These are phyloP conservation scores for Lagria hirta DNA, from an alignment of 2,888 invertebrate genomes.

Conservation along the genomic window DNA sequence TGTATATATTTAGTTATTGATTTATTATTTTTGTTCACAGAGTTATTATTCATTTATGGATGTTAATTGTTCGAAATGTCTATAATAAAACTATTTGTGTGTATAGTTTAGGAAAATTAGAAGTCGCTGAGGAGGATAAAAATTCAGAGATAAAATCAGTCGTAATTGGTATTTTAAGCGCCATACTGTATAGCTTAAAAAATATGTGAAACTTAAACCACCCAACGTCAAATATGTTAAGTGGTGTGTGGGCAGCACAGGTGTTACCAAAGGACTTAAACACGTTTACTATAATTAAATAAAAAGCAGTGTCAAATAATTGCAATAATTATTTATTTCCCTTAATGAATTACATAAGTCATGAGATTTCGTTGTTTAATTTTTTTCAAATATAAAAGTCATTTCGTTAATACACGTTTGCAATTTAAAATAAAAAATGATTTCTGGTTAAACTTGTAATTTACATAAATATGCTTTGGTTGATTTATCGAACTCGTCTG, in stretches of 20 bases:
- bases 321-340: conserved; percentile 28
- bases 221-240: conserved; percentile 33
- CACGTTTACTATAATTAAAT: conserved; percentile 32
- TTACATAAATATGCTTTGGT: conserved; percentile 16
- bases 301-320: conserved; percentile 27
- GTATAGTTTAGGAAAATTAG: too few relatives aligned
- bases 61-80: too few relatives aligned
- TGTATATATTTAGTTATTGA: too few relatives aligned
- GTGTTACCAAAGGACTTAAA: conserved; percentile 26
- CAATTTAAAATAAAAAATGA: conserved; percentile 20
- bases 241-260: conserved; percentile 31
- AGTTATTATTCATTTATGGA: too few relatives aligned
- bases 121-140: too few relatives aligned
- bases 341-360: conserved; percentile 23
- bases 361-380: conserved; percentile 9
- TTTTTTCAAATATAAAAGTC: conserved; percentile 5
- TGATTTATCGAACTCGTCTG: conserved; percentile 15
- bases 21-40: too few relatives aligned
- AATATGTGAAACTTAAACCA: conserved; percentile 23
- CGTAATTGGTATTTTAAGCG: conserved; percentile 28
- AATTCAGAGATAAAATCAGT: conserved; percentile 27
- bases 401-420: conserved; percentile 4
- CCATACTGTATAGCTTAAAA: conserved; percentile 21
- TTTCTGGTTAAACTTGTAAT: conserved; percentile 14
- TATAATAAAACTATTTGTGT: too few relatives aligned